Conservation (phyloP, 2,888 invertebrate species). For the Hetaerina titia region DNA sequence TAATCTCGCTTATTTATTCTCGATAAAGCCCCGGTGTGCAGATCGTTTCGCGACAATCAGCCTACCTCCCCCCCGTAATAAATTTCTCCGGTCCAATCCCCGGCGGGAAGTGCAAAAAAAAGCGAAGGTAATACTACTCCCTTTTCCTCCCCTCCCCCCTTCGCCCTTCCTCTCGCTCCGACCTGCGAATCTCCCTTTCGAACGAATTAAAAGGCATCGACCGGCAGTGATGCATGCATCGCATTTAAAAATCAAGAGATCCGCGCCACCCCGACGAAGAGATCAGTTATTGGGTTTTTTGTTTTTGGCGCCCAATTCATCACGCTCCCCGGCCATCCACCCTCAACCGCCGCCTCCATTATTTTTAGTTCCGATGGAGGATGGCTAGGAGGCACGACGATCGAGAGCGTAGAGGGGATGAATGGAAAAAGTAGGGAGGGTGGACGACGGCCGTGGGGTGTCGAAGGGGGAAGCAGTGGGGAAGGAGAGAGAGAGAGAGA, state of each 20-base stretch:
- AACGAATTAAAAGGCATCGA: constrained; percentile 34
- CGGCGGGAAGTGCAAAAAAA: neutral
- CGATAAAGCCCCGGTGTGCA: neutral
- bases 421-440: neutral
- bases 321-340: neutral
- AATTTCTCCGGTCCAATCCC: neutral
- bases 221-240: constrained; percentile 22
- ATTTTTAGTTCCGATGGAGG: neutral
- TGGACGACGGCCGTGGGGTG: neutral
- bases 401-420: neutral
- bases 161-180: neutral
- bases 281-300: constrained; percentile 38
- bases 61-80: neutral
- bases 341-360: neutral
- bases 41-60: neutral
- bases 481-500: neutral
- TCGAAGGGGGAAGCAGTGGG: neutral
- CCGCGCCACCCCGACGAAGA: constrained; percentile 27
- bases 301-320: constrained; percentile 50
- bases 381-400: neutral
- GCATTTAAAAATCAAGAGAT: constrained; percentile 48
- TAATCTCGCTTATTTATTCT: neutral
- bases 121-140: neutral
- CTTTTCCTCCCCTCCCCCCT: neutral
- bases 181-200: neutral